These are phyloP conservation scores for Apamea anceps DNA, from an alignment of 2,888 invertebrate species.

Conservation along the genomic window DNA sequence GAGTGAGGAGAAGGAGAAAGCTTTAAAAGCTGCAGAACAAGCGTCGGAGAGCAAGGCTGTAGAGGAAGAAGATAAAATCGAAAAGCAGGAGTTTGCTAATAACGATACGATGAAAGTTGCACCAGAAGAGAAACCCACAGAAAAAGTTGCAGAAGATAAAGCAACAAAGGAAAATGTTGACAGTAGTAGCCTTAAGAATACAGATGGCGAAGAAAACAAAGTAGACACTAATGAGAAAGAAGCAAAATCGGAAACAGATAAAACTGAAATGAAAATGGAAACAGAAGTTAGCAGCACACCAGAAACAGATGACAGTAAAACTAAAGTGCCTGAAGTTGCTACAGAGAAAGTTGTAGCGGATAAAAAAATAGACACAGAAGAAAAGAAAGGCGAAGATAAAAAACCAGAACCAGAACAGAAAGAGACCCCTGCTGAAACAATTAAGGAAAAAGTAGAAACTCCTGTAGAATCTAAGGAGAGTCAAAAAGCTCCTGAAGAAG, in stretches of 20 bases:
- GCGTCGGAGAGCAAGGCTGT: conserved; percentile 67
- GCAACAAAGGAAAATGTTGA: conserved; percentile 62
- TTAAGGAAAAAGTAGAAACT: conserved; percentile 56
- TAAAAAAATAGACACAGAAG: conserved; percentile 44
- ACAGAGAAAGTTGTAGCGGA: conserved; percentile 52
- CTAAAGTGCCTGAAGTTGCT: conserved; percentile 51
- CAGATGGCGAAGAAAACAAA: conserved; percentile 53
- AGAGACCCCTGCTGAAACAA: conserved; percentile 46
- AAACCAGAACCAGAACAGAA: conserved; percentile 43
- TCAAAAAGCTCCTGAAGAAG: conserved; percentile 62
- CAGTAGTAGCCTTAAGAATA: conserved; percentile 60
- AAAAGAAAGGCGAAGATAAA: conserved; percentile 53
- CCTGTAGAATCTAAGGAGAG: conserved; percentile 60
- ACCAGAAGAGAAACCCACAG: conserved; percentile 59
- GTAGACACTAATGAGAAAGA: conserved; percentile 41
- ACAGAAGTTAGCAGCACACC: conserved; percentile 52
- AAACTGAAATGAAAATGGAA: conserved; percentile 59
- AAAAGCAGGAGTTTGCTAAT: conserved; percentile 47
- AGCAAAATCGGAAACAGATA: conserved; percentile 42
- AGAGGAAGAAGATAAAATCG: conserved; percentile 49
- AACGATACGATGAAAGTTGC: conserved; percentile 39
- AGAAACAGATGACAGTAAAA: conserved; percentile 61
- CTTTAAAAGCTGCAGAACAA: conserved; percentile 69
- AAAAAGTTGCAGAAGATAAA: conserved; percentile 60
- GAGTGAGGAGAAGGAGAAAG: conserved; percentile 71